These are phyloP conservation scores for Procavia capensis DNA, from an alignment of 2,113 vertebrate genomes.

Conservation along the genomic window DNA sequence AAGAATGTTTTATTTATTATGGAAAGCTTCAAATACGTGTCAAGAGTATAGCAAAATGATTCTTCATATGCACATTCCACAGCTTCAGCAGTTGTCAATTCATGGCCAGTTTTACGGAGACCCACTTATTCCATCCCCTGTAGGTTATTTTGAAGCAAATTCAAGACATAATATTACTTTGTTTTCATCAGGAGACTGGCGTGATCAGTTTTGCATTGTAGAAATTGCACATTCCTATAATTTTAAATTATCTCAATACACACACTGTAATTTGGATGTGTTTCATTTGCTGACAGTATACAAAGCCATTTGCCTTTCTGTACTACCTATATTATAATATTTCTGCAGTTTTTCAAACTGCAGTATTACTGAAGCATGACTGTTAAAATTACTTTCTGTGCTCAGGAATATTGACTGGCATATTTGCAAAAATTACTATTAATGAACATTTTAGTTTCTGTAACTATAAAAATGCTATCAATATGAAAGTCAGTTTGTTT, in stretches of 20 bases:
- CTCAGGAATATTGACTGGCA: background rate
- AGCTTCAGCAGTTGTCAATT: background rate
- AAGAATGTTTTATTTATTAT: constrained; percentile 23
- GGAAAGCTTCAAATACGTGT: background rate
- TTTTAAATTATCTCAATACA: constrained; percentile 33
- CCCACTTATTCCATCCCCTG: background rate
- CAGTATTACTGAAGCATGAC: background rate
- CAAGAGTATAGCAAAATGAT: background rate
- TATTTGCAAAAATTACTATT: constrained; percentile 52
- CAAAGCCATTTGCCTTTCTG: constrained; percentile 13
- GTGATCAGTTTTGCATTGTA: constrained; percentile 27
- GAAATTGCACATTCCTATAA: constrained; percentile 21
- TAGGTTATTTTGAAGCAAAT: constrained; percentile 19
- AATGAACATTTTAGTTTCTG: constrained; percentile 28
- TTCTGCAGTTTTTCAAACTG: constrained; percentile 25
- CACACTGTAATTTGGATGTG: background rate
- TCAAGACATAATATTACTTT: background rate
- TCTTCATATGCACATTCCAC: background rate
- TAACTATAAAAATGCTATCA: constrained; percentile 29
- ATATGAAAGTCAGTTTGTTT: constrained; percentile 49
- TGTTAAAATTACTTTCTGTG: constrained; percentile 9
- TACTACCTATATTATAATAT: background rate
- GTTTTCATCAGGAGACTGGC: constrained; percentile 40
- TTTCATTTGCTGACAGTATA: constrained; percentile 5
- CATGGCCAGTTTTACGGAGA: background rate